Evolutionary conservation across 2,113 vertebrate genomes (phyloP).

Genomic region (Gymnarchus niloticus): DNA sequence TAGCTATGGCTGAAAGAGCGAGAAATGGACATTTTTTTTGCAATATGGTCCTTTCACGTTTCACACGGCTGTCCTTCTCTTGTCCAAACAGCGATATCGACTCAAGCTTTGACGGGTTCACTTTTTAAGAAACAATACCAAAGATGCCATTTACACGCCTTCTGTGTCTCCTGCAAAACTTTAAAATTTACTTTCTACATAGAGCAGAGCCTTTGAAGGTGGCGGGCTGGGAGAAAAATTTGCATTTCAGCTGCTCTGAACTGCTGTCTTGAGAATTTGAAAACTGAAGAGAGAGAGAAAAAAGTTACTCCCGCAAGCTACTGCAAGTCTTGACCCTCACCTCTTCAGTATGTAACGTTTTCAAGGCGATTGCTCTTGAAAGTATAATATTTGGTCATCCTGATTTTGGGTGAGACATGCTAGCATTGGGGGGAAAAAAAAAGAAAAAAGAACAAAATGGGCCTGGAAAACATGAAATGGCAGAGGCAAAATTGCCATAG

Average conservation of each 20-base stretch:
- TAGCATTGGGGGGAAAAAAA: too few relatives aligned
- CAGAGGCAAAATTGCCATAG: neutral
- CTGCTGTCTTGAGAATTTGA: neutral
- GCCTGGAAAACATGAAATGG: conserved; percentile 1
- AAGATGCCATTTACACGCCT: too few relatives aligned
- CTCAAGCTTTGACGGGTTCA: neutral
- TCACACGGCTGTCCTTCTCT: neutral
- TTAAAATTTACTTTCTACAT: too few relatives aligned
- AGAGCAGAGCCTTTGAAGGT: neutral
- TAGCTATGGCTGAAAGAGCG: neutral
- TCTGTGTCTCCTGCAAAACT: neutral
- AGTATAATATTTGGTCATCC: conserved; percentile 1
- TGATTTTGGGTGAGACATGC: neutral
- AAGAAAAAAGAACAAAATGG: too few relatives aligned
- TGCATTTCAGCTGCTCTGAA: neutral
- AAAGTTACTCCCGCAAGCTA: neutral
- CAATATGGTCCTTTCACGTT: neutral
- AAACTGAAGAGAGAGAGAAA: neutral
- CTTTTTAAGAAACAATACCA: neutral
- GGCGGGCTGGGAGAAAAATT: too few relatives aligned
- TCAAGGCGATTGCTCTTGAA: neutral
- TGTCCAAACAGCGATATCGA: too few relatives aligned
- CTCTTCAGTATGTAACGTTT: neutral
- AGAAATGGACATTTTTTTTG: neutral
- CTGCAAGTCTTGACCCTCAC: neutral